Percentiles rank a stretch among this genome's conserved stretches.
phyloP scores from a whole-genome alignment of 53 echinoderm and acorn worm genomes.

The Echinarachnius parma region DNA sequence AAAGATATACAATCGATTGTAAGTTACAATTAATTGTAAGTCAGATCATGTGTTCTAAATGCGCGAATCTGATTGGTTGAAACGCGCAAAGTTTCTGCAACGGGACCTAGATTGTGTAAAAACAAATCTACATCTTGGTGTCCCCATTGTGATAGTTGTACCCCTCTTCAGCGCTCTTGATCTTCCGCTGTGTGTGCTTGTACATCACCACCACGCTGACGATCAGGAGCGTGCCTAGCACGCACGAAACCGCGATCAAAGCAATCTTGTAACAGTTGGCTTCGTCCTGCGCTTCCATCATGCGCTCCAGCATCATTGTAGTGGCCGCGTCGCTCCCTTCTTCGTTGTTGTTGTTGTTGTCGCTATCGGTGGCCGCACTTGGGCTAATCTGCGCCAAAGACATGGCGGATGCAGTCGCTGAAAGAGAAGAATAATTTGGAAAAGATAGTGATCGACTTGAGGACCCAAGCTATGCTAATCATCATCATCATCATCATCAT shows the following conservation, averaged over 20 bases:
- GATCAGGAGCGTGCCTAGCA: conserved; percentile 20
- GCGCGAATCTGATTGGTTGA: too few species aligned
- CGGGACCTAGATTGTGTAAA: too few species aligned
- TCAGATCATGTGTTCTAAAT: too few species aligned
- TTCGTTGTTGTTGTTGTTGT: background rate
- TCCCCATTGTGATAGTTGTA: background rate
- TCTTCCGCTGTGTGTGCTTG: conserved; percentile 3
- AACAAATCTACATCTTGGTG: conserved; percentile 14
- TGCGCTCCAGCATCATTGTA: background rate
- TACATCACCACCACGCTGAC: conserved; percentile 32
- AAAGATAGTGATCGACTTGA: too few species aligned
- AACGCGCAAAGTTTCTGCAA: too few species aligned
- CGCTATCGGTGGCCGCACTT: conserved; percentile 1
- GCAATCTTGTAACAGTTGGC: conserved; percentile 21
- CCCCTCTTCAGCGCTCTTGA: background rate
- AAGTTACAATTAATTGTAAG: too few species aligned
- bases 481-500: too few species aligned
- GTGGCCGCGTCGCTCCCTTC: background rate
- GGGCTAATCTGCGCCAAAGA: too few species aligned
- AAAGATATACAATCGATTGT: too few species aligned
- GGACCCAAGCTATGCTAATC: too few species aligned
- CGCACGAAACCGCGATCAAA: conserved; percentile 24
- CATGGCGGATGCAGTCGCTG: background rate
- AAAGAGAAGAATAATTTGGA: background rate
- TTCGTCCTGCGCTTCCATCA: background rate